Evolutionary conservation across 1,140 invertebrate species (phyloP), one percentile per base, ranked within the genome.

Genomic region (Danaus melanippus): DNA sequence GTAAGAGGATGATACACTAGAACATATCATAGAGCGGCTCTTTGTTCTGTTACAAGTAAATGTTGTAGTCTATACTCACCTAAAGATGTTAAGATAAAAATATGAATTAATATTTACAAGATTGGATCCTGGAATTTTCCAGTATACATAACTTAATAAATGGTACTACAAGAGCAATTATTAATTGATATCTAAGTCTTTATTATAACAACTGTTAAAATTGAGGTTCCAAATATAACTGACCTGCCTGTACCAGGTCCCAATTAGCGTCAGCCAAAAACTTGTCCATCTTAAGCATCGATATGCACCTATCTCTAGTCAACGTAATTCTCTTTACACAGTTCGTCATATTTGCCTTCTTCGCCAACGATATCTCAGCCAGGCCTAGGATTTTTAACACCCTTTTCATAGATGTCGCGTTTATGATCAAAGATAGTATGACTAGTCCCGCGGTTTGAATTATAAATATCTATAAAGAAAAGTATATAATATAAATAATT

Each of bases 241-340:
- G 40, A 82, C 82, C 78, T 66, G 65, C 67, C 50, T 77, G 70
- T 2, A 85, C 82, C 15, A 82, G 64, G 62, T 85, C 80, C 82
- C 82, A 85, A 50, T 85, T 85, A 39, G 82, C 82, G 64, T 85
- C 82, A 46, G 82, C 80, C 6, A 84, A 57, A 45, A 85, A 87
- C 64, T 85, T 87, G 43, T 87, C 84, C 78, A 86, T 86, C 62
- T 87, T 87, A 49, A 87, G 58, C 75, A 87, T 84, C 0, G 79
- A 78, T 8, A 87, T 79, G 42, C 78, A 85, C 0, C 82, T 71
- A 48, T 85, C 79, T 49, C 84, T 70, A 0, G 80, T 86, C 21
- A 69, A 53, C 72, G 84, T 81, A 51, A 87, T 66, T 1, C 84
- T 71, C 54, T 80, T 83, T 8, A 87, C 78, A 45, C 83, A 84